phyloP scores from a whole-genome alignment of 2,888 invertebrate genomes.

The Drosophila macrospina region DNA sequence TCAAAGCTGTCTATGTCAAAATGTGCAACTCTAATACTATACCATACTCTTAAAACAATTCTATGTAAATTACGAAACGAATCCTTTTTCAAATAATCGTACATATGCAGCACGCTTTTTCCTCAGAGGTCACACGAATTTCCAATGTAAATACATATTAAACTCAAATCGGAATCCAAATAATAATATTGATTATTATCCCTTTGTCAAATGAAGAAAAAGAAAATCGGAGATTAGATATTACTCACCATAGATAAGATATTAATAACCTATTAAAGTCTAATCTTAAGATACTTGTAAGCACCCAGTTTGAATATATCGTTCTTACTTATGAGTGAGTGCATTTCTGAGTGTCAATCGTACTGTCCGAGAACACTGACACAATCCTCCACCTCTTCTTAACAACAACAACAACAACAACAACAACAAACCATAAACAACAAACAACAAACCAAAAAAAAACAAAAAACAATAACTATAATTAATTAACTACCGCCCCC shows the following conservation, averaged over 20 bases:
- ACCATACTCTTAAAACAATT: conserved; percentile 26
- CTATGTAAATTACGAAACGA: conserved; percentile 51
- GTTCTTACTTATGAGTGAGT: conserved; percentile 5
- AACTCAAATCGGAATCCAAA: background rate
- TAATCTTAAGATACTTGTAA: conserved; percentile 55
- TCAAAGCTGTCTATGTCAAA: conserved; percentile 10
- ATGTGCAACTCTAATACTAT: conserved; percentile 1
- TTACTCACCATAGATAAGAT: conserved; percentile 33
- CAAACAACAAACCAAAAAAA: conserved; percentile 31
- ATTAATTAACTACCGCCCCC: conserved; percentile 78
- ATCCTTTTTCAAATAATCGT: conserved; percentile 18
- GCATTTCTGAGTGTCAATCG: conserved; percentile 29
- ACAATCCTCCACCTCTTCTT: conserved; percentile 30
- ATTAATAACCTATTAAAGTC: conserved; percentile 27
- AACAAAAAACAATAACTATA: conserved; percentile 59
- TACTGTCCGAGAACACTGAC: conserved; percentile 35
- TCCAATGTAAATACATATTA: conserved; percentile 44
- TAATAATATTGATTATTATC: conserved; percentile 14
- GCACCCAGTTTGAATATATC: conserved; percentile 15
- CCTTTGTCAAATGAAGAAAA: conserved; percentile 49
- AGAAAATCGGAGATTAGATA: conserved; percentile 19
- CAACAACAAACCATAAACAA: conserved; percentile 28
- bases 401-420: conserved; percentile 33
- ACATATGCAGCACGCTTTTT: conserved; percentile 69
- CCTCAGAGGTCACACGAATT: conserved; percentile 46